phyloP scores from a whole-genome alignment of 2,113 vertebrate genomes.

The Pseudonaja textilis region DNA sequence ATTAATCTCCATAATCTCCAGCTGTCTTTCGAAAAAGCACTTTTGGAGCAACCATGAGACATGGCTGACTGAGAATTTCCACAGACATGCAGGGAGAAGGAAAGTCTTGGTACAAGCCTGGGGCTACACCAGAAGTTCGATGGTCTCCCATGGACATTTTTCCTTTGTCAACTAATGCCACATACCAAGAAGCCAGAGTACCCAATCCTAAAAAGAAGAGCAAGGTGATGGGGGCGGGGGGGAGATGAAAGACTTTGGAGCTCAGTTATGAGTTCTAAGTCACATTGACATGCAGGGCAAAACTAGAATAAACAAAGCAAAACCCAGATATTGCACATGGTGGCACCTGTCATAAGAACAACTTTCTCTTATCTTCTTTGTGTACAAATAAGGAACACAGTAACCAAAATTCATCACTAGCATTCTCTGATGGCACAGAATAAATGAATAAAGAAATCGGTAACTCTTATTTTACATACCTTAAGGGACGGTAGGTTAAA shows the following conservation, averaged over 20 bases:
- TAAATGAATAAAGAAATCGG: background rate
- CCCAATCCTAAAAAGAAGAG: constrained; percentile 24
- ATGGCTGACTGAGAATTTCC: no score
- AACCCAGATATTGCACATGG: background rate
- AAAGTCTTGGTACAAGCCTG: background rate
- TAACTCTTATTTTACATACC: background rate
- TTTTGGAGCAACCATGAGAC: no score
- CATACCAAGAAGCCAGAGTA: constrained; percentile 20
- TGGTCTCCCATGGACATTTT: constrained; percentile 8
- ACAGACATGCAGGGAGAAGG: no score
- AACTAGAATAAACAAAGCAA: constrained; percentile 9
- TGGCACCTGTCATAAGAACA: background rate
- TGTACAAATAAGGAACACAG: constrained; percentile 9
- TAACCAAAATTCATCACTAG: constrained; percentile 17
- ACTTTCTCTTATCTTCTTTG: background rate
- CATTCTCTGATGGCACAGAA: constrained; percentile 8
- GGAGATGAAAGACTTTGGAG: background rate
- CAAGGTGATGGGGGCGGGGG: background rate
- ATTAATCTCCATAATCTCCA: no score
- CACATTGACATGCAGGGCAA: constrained; percentile 14
- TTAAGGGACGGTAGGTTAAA: background rate
- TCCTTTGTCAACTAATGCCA: constrained; percentile 1
- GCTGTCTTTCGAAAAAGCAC: no score
- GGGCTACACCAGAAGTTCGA: background rate
- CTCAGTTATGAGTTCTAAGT: constrained; percentile 12